Conservation (phyloP, 2,888 invertebrate species). For the Troides aeacus region DNA sequence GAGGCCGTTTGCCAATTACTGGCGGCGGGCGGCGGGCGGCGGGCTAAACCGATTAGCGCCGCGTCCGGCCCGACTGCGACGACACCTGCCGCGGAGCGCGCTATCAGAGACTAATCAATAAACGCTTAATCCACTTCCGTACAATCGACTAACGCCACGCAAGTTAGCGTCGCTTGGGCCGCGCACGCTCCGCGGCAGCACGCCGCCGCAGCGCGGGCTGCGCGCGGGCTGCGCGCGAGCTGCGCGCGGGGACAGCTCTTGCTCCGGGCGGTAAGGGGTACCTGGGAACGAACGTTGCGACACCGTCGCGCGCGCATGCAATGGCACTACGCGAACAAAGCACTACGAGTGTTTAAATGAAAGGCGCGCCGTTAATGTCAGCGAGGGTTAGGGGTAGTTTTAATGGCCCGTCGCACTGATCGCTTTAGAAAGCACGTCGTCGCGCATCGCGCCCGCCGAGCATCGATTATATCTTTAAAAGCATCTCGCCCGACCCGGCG, state of each 20-base stretch:
- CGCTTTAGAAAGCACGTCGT: constrained; percentile 2
- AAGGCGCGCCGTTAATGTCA: neutral
- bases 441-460: constrained; percentile 39
- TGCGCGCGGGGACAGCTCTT: too few species aligned
- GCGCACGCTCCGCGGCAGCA: too few species aligned
- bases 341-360: neutral
- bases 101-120: too few species aligned
- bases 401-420: constrained; percentile 30
- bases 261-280: too few species aligned
- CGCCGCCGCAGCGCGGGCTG: too few species aligned
- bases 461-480: constrained; percentile 45
- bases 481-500: constrained; percentile 45
- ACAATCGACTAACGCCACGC: too few species aligned
- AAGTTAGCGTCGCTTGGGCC: too few species aligned
- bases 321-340: neutral
- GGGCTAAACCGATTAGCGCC: constrained; percentile 36
- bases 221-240: too few species aligned
- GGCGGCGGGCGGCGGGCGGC: neutral
- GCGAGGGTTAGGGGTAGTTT: neutral
- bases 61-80: constrained; percentile 6
- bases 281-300: neutral
- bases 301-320: neutral
- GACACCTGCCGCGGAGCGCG: too few species aligned
- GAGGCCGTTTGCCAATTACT: constrained; percentile 9
- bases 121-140: too few species aligned